Conservation (phyloP, 2,113 vertebrate species). For the Hirundichthys speculiger region DNA sequence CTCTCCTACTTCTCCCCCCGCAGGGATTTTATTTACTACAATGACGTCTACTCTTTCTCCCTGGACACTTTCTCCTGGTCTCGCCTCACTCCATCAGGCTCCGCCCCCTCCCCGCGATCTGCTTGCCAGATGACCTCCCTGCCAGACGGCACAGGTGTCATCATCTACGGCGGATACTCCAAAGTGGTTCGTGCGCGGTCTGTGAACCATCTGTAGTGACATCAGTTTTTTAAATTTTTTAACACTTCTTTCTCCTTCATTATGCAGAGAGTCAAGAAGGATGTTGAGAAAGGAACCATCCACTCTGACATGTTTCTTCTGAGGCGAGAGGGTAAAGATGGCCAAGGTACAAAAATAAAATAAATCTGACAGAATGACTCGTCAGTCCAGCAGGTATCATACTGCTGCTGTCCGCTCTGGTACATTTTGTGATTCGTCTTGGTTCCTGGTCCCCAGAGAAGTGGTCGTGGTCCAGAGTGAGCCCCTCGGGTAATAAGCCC, state of each 20-base stretch:
- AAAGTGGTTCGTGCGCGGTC: conserved; percentile 85
- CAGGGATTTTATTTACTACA: conserved; percentile 97
- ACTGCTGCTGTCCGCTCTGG: fast-evolving
- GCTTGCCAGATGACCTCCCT: conserved; percentile 89
- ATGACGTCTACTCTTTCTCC: conserved; percentile 88
- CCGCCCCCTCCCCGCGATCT: conserved; percentile 85
- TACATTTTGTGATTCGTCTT: neutral
- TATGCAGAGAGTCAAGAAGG: conserved; percentile 91
- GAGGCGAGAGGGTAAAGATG: conserved; percentile 83
- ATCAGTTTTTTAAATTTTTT: fast-evolving
- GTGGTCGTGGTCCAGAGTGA: conserved; percentile 89
- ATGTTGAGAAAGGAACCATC: conserved; percentile 93
- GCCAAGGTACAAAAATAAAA: conserved; percentile 78
- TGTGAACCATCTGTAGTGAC: neutral
- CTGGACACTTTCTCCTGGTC: conserved; percentile 92
- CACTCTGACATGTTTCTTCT: conserved; percentile 94
- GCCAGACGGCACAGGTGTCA: conserved; percentile 79
- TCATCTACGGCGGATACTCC: conserved; percentile 95
- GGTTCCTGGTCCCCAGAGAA: conserved; percentile 76
- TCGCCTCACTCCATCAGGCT: conserved; percentile 82
- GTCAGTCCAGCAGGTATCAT: neutral
- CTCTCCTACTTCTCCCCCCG: neutral
- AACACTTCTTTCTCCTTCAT: conserved; percentile 12
- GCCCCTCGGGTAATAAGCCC: conserved; percentile 87
- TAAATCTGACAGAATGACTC: neutral